Evolutionary conservation across 2,888 invertebrate genomes (phyloP).

Genomic region (Meloe dianella): DNA sequence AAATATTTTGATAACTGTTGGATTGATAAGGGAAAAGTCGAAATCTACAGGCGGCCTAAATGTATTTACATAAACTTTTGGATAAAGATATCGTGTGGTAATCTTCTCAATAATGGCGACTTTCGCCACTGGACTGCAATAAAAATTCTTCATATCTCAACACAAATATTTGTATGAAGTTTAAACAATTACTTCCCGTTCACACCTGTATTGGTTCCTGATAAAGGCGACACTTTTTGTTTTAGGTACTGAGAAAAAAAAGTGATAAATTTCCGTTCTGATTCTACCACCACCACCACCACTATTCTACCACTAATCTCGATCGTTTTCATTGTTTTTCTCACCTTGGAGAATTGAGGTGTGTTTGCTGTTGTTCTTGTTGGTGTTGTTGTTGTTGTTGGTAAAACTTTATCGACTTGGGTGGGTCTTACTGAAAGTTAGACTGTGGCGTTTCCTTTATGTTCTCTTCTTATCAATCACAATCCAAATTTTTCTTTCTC

Average conservation of each 20-base stretch:
- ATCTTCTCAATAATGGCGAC: neutral
- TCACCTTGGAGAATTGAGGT: slow-evolving; percentile 8
- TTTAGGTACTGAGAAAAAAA: neutral
- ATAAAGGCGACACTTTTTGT: slow-evolving; percentile 16
- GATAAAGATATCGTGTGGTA: too few species aligned
- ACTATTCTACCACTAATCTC: neutral
- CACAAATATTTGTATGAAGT: slow-evolving; percentile 24
- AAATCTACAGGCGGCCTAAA: neutral
- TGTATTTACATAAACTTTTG: neutral
- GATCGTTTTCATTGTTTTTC: neutral
- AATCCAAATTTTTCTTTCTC: neutral
- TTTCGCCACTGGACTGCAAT: neutral
- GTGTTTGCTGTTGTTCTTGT: neutral
- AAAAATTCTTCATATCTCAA: slow-evolving; percentile 21
- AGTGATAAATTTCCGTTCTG: slow-evolving; percentile 10
- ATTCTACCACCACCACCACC: neutral
- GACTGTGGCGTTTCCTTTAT: slow-evolving; percentile 15
- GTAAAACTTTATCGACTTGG: slow-evolving; percentile 26
- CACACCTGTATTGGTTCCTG: slow-evolving; percentile 30
- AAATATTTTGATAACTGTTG: neutral
- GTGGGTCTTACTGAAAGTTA: slow-evolving; percentile 19
- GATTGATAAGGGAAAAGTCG: neutral
- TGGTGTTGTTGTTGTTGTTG: slow-evolving; percentile 3
- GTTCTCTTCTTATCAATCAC: slow-evolving; percentile 28
- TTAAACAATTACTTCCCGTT: slow-evolving; percentile 28